A percentile compares a stretch with the other conserved stretches of the same genome.
phyloP scores from a whole-genome alignment of 2,888 invertebrate genomes.

The Coleophora deauratella region DNA sequence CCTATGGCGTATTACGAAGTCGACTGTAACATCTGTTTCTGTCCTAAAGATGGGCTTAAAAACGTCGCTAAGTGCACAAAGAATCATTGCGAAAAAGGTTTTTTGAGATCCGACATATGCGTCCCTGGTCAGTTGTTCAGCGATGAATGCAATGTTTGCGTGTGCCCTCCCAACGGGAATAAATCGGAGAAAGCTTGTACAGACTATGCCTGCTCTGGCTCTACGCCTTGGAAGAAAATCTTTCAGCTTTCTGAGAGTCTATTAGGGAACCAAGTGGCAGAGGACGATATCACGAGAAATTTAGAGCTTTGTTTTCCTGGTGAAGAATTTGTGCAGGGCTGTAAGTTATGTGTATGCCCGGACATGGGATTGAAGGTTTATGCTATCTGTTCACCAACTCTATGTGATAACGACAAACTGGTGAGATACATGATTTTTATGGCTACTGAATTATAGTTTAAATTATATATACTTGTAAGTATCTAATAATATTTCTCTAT shows the following conservation, averaged over 20 bases:
- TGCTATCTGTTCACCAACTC: conserved; percentile 39
- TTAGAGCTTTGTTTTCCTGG: conserved; percentile 57
- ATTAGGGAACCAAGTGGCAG: conserved; percentile 24
- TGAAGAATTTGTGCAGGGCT: conserved; percentile 50
- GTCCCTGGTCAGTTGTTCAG: conserved; percentile 50
- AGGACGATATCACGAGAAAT: conserved; percentile 26
- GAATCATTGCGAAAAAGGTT: conserved; percentile 48
- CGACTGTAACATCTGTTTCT: conserved; percentile 59
- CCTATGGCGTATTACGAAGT: conserved; percentile 53
- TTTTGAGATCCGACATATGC: conserved; percentile 42
- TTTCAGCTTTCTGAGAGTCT: conserved; percentile 40
- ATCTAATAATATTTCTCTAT: too few relatives aligned
- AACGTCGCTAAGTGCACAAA: conserved; percentile 60
- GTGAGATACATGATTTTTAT: background rate
- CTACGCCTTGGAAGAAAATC: conserved; percentile 39
- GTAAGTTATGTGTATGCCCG: conserved; percentile 58
- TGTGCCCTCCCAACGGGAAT: conserved; percentile 54
- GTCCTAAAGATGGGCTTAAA: conserved; percentile 49
- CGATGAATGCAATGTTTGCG: conserved; percentile 58
- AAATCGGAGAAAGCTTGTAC: conserved; percentile 49
- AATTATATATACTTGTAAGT: too few relatives aligned
- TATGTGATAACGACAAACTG: conserved; percentile 29
- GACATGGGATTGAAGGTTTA: conserved; percentile 52
- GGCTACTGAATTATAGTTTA: too few relatives aligned
- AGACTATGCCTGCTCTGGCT: conserved; percentile 37